Base-by-base conservation (phyloP, 1,140 invertebrate species). In the Pararge aegeria region DNA sequence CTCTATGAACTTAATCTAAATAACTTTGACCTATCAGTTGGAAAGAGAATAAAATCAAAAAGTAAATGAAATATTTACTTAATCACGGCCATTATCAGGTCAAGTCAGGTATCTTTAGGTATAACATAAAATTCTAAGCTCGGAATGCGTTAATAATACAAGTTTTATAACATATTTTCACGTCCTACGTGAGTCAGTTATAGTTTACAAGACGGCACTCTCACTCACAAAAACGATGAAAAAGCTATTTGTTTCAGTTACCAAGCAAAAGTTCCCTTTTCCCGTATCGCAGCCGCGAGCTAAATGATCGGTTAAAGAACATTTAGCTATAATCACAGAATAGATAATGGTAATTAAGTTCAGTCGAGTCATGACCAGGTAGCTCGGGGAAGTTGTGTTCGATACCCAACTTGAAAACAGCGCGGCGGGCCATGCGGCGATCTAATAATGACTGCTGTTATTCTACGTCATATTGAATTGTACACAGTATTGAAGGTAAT, bases 301-400 rank as follows among this genome's bases (percentile, higher is more conserved):
- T 77, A 63, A 81, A 78, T n/a, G 80, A 83, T 64, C 77, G 71
- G 67, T 75, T 75, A 55, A 70, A 72, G 56, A 83, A 54, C 79
- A 83, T 86, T 52, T 70, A 40, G 46, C 57, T 63, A 24, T 44
- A 50, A 20, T 20, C 49, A 48, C 27, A n/a, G n/a, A n/a, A n/a
- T n/a, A n/a, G n/a, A n/a, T n/a, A 50, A 24, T 44, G 46, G n/a
- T n/a, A n/a, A n/a, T 63, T 51, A 44, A 20, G 40, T 24, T 24
- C 24, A 24, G 24, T 4, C 2, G 24, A 61, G 66, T 57, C 78
- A 79, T 75, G 59, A 58, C 68, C 62, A 42, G 30, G 30, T 12
- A 34, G 19, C 38, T 5, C 15, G 30, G 44, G 55, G 49, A 54
- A 29, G 56, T 46, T 44, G 18, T 29, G 54, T 46, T 37, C 29